phyloP scores from a whole-genome alignment of 2,888 invertebrate species.

The Cancer borealis region DNA sequence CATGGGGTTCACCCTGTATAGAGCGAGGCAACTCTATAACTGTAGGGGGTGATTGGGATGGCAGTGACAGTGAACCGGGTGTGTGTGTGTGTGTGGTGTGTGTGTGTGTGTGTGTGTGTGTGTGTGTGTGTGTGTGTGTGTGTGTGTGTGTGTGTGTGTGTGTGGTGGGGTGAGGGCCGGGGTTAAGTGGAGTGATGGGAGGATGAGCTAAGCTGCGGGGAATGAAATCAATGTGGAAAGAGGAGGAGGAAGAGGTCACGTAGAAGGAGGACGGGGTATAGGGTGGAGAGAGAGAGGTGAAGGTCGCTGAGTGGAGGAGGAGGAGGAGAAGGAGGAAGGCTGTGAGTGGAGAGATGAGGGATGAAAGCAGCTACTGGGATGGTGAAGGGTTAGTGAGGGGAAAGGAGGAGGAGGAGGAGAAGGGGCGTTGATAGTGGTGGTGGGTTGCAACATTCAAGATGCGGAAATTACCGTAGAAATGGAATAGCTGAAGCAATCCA shows the following conservation, averaged over 20 bases:
- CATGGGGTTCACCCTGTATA: not conserved
- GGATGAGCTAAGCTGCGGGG: not conserved
- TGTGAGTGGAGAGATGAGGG: not conserved
- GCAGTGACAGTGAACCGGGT: not conserved
- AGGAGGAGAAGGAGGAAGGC: not conserved
- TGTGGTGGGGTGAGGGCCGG: not conserved
- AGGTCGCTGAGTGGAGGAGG: not conserved
- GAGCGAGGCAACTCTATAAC: not conserved
- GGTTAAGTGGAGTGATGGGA: not conserved
- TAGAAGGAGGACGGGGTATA: not conserved
- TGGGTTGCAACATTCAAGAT: constrained; percentile 5
- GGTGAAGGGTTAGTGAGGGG: not conserved
- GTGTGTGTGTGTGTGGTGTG: not conserved
- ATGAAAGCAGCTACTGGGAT: not conserved
- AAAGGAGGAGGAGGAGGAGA: not conserved
- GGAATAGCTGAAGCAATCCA: constrained; percentile 14
- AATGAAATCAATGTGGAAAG: not conserved
- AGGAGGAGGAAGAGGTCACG: not conserved
- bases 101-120: not conserved
- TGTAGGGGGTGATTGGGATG: not conserved
- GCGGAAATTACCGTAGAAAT: constrained; percentile 27
- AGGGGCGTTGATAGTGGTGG: not conserved
- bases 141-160: constrained; percentile 33
- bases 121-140: not conserved
- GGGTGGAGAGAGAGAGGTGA: not conserved